phyloP scores from a whole-genome alignment of 2,797 vertebrate genomes.

The Acanthurus leucopareius region DNA sequence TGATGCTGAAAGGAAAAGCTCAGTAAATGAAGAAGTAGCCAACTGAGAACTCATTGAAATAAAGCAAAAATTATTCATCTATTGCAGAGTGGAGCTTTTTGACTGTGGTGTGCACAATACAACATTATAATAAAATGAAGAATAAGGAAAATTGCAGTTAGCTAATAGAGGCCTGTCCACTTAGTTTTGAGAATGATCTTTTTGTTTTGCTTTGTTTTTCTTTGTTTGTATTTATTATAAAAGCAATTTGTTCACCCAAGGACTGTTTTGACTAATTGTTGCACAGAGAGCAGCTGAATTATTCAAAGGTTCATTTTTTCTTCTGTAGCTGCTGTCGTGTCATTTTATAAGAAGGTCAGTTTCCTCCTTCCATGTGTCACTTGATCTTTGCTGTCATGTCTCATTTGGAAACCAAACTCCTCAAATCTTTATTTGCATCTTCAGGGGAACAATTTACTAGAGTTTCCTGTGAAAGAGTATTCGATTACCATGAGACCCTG shows the following conservation, averaged over 20 bases:
- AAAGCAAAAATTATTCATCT: neutral
- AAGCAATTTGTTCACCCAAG: neutral
- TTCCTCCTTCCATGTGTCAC: conserved; percentile 17
- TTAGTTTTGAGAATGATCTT: too few relatives aligned
- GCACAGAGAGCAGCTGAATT: neutral
- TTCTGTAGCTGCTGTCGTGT: conserved; percentile 2
- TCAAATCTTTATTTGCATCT: conserved; percentile 35
- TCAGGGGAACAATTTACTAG: conserved; percentile 30
- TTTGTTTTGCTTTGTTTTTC: too few relatives aligned
- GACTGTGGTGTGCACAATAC: neutral
- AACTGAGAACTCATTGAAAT: too few relatives aligned
- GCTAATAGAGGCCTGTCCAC: too few relatives aligned
- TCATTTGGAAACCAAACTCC: conserved; percentile 22
- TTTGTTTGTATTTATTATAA: too few relatives aligned
- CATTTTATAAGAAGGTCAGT: conserved; percentile 34
- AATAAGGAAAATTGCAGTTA: neutral
- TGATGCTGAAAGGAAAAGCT: neutral
- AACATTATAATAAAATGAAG: neutral
- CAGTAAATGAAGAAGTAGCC: too few relatives aligned
- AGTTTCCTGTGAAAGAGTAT: conserved; percentile 32
- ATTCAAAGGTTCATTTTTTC: conserved; percentile 4
- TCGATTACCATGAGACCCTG: conserved; percentile 46
- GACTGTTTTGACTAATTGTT: neutral
- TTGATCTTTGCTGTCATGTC: conserved; percentile 20
- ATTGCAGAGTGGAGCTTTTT: neutral